Evolutionary conservation across 2,113 vertebrate species (phyloP).

Genomic region (Eptesicus fuscus): DNA sequence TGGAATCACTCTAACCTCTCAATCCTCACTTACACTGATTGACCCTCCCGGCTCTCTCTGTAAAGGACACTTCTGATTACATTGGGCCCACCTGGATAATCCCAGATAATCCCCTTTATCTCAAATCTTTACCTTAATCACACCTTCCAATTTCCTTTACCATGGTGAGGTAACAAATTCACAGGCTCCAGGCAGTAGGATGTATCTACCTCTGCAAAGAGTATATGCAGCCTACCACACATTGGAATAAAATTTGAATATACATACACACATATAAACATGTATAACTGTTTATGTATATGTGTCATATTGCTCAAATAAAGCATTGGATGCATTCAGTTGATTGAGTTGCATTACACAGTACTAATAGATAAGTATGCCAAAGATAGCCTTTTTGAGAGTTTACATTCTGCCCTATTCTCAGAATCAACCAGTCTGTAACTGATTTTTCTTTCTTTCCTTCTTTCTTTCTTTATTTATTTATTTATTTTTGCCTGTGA

Average conservation of each 20-base stretch:
- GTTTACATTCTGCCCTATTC: background rate
- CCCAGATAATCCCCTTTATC: rapidly evolving
- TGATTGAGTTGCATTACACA: background rate
- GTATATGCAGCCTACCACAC: background rate
- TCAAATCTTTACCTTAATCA: background rate
- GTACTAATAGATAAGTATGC: background rate
- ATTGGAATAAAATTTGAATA: background rate
- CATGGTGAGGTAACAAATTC: background rate
- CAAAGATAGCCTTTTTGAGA: background rate
- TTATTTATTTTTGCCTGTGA: slow-evolving; percentile 22
- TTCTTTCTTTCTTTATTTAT: background rate
- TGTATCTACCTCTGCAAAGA: background rate
- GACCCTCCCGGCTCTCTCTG: background rate
- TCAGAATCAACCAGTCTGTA: background rate
- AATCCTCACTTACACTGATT: background rate
- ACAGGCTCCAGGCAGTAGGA: background rate
- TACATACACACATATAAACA: background rate
- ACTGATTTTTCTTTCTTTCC: background rate
- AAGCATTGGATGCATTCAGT: background rate
- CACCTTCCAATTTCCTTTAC: background rate
- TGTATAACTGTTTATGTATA: background rate
- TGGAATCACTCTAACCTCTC: rapidly evolving
- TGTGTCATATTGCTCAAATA: background rate
- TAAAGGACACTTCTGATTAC: background rate
- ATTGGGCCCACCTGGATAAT: background rate